Base-by-base conservation (phyloP, 1,140 invertebrate species). In the Musca vetustissima region DNA sequence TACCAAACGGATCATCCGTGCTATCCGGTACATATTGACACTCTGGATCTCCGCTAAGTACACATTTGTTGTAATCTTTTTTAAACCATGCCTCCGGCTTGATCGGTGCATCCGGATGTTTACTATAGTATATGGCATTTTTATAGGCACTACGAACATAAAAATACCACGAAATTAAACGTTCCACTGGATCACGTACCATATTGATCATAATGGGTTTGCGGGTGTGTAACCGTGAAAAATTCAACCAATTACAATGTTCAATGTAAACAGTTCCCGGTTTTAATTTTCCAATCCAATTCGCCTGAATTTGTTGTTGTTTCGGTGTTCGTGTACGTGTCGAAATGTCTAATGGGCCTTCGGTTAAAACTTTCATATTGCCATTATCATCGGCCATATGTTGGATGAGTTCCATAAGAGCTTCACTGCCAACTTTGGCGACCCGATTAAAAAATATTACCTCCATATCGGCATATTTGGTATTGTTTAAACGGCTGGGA, bases 41-140 rank as follows among this genome's bases (percentile, higher is more conserved):
- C 82, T 95, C 93, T n/a, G 90, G 86, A 80, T 93, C 92, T 1
- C 89, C 90, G 57, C 87, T 89, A 66, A 92, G 82, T 11, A 96
- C 93, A 74, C 93, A 96, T 2, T 91, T 89, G 78, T 94, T 92
- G 78, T 94, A 96, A 82, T 94, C 92, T 88, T 94, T 95, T 78
- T 91, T 93, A 4, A 94, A 83, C 93, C 93, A 95, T 52, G 88
- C 87, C 6, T 90, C 89, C 80, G 93, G 89, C 7, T 90, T 92
- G n/a, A 94, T 79, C 15, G 90, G 91, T 28, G 93, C 85, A 77
- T 93, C 89, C 0, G 93, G 93, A 82, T 94, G 93, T 21, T 90
- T 91, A 72, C 91, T 87, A 78, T 93, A 94, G 73, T 91, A 87
- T 73, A 95, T 92, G 1, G 95, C 93, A 78, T 94, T 94, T 76